Evolutionary conservation across 1,140 invertebrate genomes (phyloP).

Genomic region (Sminthurinus signatus): DNA sequence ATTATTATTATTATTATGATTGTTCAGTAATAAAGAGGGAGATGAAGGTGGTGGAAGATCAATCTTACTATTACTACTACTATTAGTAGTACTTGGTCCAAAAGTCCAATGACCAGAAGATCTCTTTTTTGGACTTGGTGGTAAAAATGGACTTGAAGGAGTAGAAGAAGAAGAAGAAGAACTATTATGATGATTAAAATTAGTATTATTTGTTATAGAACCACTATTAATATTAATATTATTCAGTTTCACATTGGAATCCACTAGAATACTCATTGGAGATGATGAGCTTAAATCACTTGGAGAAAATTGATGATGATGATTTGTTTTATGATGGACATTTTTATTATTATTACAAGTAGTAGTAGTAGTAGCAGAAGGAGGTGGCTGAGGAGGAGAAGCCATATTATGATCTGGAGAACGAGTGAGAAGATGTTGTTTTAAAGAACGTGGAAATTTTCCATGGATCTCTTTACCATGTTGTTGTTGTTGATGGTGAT

Average conservation of each 20-base stretch:
- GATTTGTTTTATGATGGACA: not conserved
- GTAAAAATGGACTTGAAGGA: conserved; percentile 27
- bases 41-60: conserved; percentile 12
- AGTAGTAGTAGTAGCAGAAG: no score
- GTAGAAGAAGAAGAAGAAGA: no score
- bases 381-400: no score
- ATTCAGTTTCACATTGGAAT: not conserved
- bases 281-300: no score
- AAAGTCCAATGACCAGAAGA: conserved; percentile 33
- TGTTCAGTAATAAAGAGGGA: conserved; percentile 9
- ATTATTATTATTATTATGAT: conserved; percentile 30
- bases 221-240: not conserved
- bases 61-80: conserved; percentile 11
- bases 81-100: conserved; percentile 11
- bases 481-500: not conserved
- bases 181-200: no score
- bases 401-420: conserved; percentile 31
- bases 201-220: conserved; percentile 4
- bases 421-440: conserved; percentile 29
- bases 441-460: conserved; percentile 19
- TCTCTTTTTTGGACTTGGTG: conserved; percentile 38
- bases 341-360: conserved; percentile 5
- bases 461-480: conserved; percentile 13
- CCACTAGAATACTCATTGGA: not conserved
- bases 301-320: not conserved